Conservation (phyloP, 2,797 vertebrate genomes). For the Morus bassanus region DNA sequence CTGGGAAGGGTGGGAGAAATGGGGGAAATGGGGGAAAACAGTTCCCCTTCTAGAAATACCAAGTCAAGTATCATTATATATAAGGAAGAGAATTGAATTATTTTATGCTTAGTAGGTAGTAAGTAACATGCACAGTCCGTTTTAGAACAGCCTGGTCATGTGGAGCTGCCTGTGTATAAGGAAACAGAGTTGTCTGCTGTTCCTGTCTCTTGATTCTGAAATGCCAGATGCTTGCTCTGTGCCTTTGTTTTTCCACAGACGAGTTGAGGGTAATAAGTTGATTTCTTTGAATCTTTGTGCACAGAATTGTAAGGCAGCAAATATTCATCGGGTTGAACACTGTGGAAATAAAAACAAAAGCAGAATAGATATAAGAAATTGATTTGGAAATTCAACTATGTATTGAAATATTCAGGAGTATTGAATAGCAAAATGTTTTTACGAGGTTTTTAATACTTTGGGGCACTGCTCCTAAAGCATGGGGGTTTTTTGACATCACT, state of each 20-base stretch:
- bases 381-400: not conserved
- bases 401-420: not conserved
- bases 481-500: not conserved
- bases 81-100: not conserved
- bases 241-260: not conserved
- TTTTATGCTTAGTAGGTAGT: not conserved
- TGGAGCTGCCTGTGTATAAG: not conserved
- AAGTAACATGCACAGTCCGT: not conserved
- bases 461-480: not conserved
- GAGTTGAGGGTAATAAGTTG: not conserved
- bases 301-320: not conserved
- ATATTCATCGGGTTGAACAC: not conserved
- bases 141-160: not conserved
- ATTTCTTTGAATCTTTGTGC: not conserved
- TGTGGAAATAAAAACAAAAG: not conserved
- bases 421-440: not conserved
- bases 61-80: not conserved
- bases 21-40: not conserved
- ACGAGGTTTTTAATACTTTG: not conserved
- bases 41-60: not conserved
- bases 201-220: not conserved
- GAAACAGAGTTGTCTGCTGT: not conserved
- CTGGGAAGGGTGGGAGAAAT: not conserved
- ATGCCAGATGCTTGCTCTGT: not conserved
- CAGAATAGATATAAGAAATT: not conserved